Conservation (phyloP, 2,797 vertebrate genomes). For the Channa striata region DNA sequence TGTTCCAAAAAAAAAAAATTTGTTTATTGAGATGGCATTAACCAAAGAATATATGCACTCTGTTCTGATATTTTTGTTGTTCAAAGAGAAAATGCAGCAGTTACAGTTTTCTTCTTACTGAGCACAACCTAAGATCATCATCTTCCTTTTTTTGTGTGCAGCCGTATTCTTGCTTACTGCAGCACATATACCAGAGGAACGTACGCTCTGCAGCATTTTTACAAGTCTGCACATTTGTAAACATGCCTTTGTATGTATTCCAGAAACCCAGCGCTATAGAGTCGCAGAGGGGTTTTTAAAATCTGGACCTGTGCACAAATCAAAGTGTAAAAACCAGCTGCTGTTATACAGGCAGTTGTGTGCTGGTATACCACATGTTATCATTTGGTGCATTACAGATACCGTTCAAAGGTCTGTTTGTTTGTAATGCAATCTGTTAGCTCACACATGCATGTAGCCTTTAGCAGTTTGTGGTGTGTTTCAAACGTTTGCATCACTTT, state of each 20-base stretch:
- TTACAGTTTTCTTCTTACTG: slow-evolving; percentile 7
- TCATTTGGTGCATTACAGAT: no score
- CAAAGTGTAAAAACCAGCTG: background rate
- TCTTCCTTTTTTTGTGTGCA: slow-evolving; percentile 15
- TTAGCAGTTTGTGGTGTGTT: background rate
- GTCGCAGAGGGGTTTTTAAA: slow-evolving; percentile 4
- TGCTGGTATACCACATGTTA: no score
- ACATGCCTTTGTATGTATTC: slow-evolving; percentile 29
- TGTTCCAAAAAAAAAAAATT: background rate
- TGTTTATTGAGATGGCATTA: background rate
- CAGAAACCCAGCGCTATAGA: background rate
- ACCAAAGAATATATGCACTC: background rate
- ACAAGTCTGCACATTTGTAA: slow-evolving; percentile 46
- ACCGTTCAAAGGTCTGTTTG: background rate
- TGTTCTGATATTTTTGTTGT: background rate
- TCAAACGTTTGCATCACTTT: no score
- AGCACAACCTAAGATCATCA: slow-evolving; percentile 15
- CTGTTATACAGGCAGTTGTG: no score
- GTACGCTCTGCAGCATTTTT: slow-evolving; percentile 39
- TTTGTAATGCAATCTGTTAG: background rate
- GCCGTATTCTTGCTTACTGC: slow-evolving; percentile 46
- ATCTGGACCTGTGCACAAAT: background rate
- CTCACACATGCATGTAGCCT: background rate
- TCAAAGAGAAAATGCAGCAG: slow-evolving; percentile 9
- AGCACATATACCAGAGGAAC: slow-evolving; percentile 37